Evolutionary conservation across 2,797 vertebrate species (phyloP), one percentile per base, ranked within the genome.

Genomic region (Gadopsis marmoratus): DNA sequence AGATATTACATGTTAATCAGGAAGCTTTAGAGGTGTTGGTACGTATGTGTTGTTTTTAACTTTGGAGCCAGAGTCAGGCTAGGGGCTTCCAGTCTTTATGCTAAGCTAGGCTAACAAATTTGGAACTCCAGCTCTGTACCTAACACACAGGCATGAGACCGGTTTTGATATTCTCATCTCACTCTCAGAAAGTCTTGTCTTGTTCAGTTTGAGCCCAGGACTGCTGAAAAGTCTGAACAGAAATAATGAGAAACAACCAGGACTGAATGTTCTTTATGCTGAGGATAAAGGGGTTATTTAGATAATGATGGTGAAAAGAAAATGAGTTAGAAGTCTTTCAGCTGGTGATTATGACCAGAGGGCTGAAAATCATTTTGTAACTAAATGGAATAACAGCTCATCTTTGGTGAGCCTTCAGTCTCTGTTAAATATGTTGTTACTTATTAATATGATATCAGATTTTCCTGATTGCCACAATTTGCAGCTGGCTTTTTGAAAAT

Each of bases 311-410:
- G 16, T 43, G 12, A 69, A 21, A 39, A 39, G 4, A 51, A 67
- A 39, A 53, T 39, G 13, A 53, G 64, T 39, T 11, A n/a, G 31
- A 59, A 48, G 7, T 50, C 69, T 45, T 60, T 60, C 33, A 50
- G 9, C 23, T 62, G 23, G 3, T 41, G 17, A 51, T n/a, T 16
- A 61, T 31, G 12, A 53, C 26, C 3, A 2, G 7, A 11, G 23
- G 13, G 21, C 31, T 23, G 19, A 37, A 51, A 16, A 47, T 51
- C 21, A 17, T 33, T 59, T 47, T 67, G 21, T 35, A 51, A 35
- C 12, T 39, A 47, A 69, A 45, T 45, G 16, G 29, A 59, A 62
- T 10, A 51, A 62, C n/a, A 51, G 70, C 70, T 53, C 62, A 31
- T n/a, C 33, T 51, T 53, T n/a, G 21, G 16, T 43, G 51, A 26